phyloP scores from a whole-genome alignment of 2,113 vertebrate species.

The Regulus satrapa region DNA sequence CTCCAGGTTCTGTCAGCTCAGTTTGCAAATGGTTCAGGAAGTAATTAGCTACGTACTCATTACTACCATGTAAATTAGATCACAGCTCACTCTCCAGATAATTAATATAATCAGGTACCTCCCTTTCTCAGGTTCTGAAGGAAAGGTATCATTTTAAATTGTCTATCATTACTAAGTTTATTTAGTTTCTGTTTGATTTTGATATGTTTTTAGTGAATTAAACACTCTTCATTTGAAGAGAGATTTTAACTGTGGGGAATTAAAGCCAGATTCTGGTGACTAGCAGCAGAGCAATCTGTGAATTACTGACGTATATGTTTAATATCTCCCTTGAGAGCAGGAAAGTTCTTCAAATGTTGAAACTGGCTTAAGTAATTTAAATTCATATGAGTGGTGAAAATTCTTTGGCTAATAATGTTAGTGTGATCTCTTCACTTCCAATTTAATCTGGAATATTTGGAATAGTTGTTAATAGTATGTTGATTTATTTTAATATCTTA shows the following conservation, averaged over 20 bases:
- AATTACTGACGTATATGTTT: background rate
- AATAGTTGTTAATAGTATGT: background rate
- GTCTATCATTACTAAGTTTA: background rate
- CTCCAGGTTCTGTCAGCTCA: background rate
- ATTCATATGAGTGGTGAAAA: conserved; percentile 39
- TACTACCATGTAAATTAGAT: background rate
- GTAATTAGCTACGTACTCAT: background rate
- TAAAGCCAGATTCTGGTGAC: conserved; percentile 37
- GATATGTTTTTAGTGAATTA: background rate
- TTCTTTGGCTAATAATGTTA: conserved; percentile 43
- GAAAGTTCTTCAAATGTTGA: conserved; percentile 57
- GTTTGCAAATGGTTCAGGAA: background rate
- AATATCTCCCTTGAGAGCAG: conserved; percentile 16
- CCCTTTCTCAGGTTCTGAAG: background rate
- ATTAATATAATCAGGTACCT: background rate
- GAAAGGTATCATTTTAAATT: background rate
- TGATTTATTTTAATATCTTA: background rate
- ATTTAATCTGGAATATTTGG: conserved; percentile 21
- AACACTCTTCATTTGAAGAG: background rate
- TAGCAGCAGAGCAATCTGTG: conserved; percentile 34
- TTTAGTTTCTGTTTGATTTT: background rate
- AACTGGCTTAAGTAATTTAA: conserved; percentile 56
- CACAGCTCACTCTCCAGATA: background rate
- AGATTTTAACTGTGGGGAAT: background rate
- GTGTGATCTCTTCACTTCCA: conserved; percentile 22